Conservation (phyloP, 2,888 invertebrate species). For the Melikaiella ostensackeni region DNA sequence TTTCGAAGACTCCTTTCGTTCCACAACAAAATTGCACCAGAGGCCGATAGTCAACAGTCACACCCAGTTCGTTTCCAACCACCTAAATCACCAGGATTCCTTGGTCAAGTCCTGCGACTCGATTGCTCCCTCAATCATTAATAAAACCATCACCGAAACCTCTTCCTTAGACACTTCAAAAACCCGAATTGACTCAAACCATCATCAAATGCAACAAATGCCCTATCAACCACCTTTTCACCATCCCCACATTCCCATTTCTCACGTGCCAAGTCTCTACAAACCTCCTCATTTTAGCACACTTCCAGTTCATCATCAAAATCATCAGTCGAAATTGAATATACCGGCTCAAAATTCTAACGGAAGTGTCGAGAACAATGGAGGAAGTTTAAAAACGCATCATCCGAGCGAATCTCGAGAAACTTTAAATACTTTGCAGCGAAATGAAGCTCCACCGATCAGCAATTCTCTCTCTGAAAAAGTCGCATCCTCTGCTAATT, state of each 20-base stretch:
- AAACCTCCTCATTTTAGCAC: slow-evolving; percentile 66
- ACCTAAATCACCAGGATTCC: slow-evolving; percentile 65
- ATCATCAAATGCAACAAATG: slow-evolving; percentile 56
- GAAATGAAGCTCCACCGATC: slow-evolving; percentile 40
- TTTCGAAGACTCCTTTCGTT: slow-evolving; percentile 74
- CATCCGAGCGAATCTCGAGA: slow-evolving; percentile 52
- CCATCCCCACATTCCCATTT: slow-evolving; percentile 68
- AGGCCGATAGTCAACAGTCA: slow-evolving; percentile 66
- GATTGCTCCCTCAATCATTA: slow-evolving; percentile 6
- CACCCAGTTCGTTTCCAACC: slow-evolving; percentile 65
- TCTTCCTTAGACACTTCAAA: slow-evolving; percentile 34
- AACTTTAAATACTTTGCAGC: slow-evolving; percentile 40
- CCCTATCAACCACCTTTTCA: slow-evolving; percentile 66
- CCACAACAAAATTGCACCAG: slow-evolving; percentile 67
- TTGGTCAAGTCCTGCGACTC: slow-evolving; percentile 55
- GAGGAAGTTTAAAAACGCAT: slow-evolving; percentile 46
- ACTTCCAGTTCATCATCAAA: slow-evolving; percentile 48
- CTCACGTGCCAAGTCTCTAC: slow-evolving; percentile 67
- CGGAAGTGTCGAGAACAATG: slow-evolving; percentile 40
- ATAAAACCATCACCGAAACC: slow-evolving; percentile 29
- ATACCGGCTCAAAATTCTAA: slow-evolving; percentile 36
- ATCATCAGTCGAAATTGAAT: slow-evolving; percentile 46
- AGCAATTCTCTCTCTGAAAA: slow-evolving; percentile 37
- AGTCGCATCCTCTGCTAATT: slow-evolving; percentile 56
- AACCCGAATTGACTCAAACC: slow-evolving; percentile 42